Conservation (phyloP, 2,888 invertebrate species). For the Stegana nigrithorax region DNA sequence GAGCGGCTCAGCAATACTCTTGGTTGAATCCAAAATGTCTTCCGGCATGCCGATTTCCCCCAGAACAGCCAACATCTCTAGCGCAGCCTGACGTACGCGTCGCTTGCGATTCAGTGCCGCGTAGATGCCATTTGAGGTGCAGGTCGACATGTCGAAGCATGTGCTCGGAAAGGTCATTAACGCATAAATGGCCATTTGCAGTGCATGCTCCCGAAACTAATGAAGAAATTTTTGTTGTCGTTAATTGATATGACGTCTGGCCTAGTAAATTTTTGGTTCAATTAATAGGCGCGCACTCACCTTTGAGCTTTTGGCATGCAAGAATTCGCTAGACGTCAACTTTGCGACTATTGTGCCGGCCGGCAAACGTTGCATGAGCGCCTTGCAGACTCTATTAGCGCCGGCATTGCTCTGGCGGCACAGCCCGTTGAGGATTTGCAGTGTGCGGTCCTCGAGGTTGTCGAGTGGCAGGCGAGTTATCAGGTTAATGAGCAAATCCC, state of each 20-base stretch:
- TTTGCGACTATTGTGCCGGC: constrained; percentile 68
- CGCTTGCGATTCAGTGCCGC: constrained; percentile 74
- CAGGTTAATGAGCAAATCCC: constrained; percentile 64
- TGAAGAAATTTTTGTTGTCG: background rate
- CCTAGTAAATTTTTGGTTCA: too few species aligned
- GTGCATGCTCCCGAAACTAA: constrained; percentile 78
- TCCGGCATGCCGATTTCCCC: constrained; percentile 78
- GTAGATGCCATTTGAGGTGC: constrained; percentile 66
- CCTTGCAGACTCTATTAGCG: constrained; percentile 68
- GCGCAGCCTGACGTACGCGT: constrained; percentile 80
- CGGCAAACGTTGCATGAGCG: constrained; percentile 68
- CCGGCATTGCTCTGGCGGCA: constrained; percentile 68
- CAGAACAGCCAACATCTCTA: constrained; percentile 83
- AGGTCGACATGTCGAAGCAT: constrained; percentile 74
- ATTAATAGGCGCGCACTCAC: constrained; percentile 42
- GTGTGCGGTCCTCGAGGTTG: constrained; percentile 66
- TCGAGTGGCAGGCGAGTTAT: constrained; percentile 67
- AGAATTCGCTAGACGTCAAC: constrained; percentile 67
- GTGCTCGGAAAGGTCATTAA: constrained; percentile 83
- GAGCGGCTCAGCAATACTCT: constrained; percentile 68
- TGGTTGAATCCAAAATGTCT: constrained; percentile 75
- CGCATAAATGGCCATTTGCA: constrained; percentile 82
- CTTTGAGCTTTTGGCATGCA: constrained; percentile 68
- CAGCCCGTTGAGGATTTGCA: constrained; percentile 66
- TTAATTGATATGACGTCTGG: too few species aligned